Evolutionary conservation across 2,113 vertebrate species (phyloP).

Genomic region (Synchiropus splendidus): DNA sequence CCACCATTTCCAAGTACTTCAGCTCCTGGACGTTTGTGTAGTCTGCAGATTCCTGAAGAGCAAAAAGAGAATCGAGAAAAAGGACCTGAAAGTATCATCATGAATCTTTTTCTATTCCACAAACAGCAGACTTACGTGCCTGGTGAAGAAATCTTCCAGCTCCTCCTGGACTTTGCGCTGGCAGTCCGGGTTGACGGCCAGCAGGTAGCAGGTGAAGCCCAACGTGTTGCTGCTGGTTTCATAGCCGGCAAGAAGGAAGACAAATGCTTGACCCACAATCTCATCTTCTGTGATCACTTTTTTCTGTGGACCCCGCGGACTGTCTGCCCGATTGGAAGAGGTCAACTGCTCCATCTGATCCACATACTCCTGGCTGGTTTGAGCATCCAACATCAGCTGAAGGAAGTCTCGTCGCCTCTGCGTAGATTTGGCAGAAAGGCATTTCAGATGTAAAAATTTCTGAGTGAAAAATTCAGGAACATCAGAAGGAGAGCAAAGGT

Average conservation of each 20-base stretch:
- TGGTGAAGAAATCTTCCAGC: constrained; percentile 73
- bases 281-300: constrained; percentile 77
- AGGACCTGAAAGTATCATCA: no score
- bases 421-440: background rate
- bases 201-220: constrained; percentile 79
- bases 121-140: constrained; percentile 82
- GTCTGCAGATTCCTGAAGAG: constrained; percentile 67
- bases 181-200: constrained; percentile 78
- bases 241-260: constrained; percentile 86
- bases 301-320: constrained; percentile 24
- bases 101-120: no score
- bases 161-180: constrained; percentile 76
- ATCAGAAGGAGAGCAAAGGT: no score
- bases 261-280: constrained; percentile 81
- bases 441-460: background rate
- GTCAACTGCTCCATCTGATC: constrained; percentile 37
- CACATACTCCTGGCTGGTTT: constrained; percentile 24
- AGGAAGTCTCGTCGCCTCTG: constrained; percentile 88
- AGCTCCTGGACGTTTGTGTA: constrained; percentile 77
- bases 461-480: background rate
- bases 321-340: background rate
- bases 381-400: constrained; percentile 81
- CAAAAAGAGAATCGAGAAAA: no score
- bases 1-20: constrained; percentile 89
- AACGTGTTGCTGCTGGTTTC: constrained; percentile 82